Percentiles rank a stretch among this genome's conserved stretches.
phyloP scores from a whole-genome alignment of 2,797 vertebrate species.

The Rhincodon typus region DNA sequence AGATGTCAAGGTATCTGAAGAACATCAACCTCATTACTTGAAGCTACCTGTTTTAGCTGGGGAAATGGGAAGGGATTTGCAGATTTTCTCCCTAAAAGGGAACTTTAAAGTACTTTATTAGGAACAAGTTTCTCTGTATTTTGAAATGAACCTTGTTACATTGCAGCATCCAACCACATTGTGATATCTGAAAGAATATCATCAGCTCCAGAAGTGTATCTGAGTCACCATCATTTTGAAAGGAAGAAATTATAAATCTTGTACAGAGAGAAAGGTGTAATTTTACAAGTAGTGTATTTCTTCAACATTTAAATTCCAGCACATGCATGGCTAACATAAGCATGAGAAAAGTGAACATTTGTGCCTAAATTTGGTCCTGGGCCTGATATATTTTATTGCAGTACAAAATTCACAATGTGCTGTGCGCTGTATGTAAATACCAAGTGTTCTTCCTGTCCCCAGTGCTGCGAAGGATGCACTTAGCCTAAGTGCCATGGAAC shows the following conservation, averaged over 20 bases:
- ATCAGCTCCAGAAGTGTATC: neutral
- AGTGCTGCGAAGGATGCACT: too few species aligned
- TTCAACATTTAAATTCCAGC: neutral
- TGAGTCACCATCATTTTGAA: neutral
- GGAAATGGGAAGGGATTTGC: neutral
- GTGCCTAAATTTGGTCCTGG: neutral
- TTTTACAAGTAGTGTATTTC: neutral
- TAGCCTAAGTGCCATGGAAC: too few species aligned
- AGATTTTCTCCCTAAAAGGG: neutral
- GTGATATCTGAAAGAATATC: neutral
- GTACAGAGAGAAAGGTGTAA: neutral
- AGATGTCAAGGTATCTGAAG: neutral
- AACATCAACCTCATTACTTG: neutral
- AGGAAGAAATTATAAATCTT: neutral
- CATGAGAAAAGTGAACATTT: neutral
- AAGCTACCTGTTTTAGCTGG: neutral
- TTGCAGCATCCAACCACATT: neutral
- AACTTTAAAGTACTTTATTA: neutral
- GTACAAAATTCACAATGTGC: neutral
- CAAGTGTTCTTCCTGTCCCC: too few species aligned
- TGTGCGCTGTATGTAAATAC: too few species aligned
- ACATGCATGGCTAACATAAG: neutral
- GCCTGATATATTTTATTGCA: neutral
- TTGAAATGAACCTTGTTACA: neutral
- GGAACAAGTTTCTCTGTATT: neutral